Evolutionary conservation across 1,140 invertebrate species (phyloP).

Genomic region (Nebria ingens): DNA sequence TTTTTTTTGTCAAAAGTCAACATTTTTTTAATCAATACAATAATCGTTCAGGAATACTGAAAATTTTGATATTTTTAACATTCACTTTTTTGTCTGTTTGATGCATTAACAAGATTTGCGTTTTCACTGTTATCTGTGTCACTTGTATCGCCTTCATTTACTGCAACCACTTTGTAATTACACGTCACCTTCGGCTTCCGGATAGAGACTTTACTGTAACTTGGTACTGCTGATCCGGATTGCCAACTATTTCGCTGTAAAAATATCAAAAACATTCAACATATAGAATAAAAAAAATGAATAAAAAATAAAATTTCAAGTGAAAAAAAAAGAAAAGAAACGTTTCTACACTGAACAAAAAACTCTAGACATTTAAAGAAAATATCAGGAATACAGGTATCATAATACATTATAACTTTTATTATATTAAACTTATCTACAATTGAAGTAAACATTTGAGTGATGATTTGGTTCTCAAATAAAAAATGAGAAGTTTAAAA

Average conservation of each 20-base stretch:
- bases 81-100: conserved; percentile 11
- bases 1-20: conserved; percentile 17
- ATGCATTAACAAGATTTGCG: not conserved
- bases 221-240: conserved; percentile 19
- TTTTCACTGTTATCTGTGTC: conserved; percentile 32
- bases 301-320: too few species aligned
- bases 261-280: too few species aligned
- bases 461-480: too few species aligned
- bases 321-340: too few species aligned
- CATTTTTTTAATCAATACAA: not conserved
- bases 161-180: conserved; percentile 34
- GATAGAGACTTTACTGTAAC: conserved; percentile 33
- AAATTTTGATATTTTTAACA: conserved; percentile 20
- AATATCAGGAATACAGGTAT: too few species aligned
- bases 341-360: too few species aligned
- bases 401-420: too few species aligned
- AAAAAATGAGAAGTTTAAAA: too few species aligned
- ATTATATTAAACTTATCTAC: too few species aligned
- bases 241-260: conserved; percentile 30
- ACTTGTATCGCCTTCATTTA: conserved; percentile 28
- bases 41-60: not conserved
- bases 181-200: conserved; percentile 35
- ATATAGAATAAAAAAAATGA: too few species aligned
- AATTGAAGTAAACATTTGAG: too few species aligned
- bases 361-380: too few species aligned